A percentile compares a stretch with the other conserved stretches of the same genome.
phyloP scores from a whole-genome alignment of 2,113 vertebrate genomes.

The Triplophysa rosa region DNA sequence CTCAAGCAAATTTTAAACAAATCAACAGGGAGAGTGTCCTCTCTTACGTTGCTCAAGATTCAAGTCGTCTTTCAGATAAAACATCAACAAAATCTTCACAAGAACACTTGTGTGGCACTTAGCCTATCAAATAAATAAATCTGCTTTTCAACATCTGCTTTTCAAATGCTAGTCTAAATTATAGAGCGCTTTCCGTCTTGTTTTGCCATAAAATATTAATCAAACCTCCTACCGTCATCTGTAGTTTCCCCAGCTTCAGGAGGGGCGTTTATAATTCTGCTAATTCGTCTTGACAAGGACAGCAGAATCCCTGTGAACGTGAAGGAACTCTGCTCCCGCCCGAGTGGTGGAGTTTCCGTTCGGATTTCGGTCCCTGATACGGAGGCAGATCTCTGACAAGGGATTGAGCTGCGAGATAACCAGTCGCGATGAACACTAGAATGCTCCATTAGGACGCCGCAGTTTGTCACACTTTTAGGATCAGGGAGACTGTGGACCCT shows the following conservation, averaged over 20 bases:
- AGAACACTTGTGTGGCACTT: neutral
- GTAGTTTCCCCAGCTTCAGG: conserved; percentile 1
- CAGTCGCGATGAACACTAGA: neutral
- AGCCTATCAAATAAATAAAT: neutral
- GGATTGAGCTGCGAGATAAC: conserved; percentile 43
- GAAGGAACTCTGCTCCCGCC: conserved; percentile 25
- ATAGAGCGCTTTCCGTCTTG: neutral
- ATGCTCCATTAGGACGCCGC: conserved; percentile 26
- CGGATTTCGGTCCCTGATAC: conserved; percentile 44
- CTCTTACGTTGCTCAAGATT: neutral
- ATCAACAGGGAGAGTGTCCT: neutral
- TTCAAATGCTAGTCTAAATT: neutral
- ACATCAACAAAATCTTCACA: neutral
- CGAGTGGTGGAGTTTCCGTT: neutral
- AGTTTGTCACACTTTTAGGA: conserved; percentile 38
- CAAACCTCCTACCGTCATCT: conserved; percentile 64
- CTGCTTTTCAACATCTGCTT: neutral
- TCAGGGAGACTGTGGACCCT: conserved; percentile 47
- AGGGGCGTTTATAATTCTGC: conserved; percentile 51
- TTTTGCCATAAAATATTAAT: conserved; percentile 1
- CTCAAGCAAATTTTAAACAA: conserved; percentile 11
- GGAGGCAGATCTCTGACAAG: conserved; percentile 63
- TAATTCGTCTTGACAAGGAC: conserved; percentile 59
- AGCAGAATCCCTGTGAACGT: conserved; percentile 52
- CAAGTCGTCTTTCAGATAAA: neutral